A percentile compares a stretch with the other conserved stretches of the same genome.
Evolutionary conservation across 2,888 invertebrate genomes (phyloP).

Genomic region (Pteria penguin): DNA sequence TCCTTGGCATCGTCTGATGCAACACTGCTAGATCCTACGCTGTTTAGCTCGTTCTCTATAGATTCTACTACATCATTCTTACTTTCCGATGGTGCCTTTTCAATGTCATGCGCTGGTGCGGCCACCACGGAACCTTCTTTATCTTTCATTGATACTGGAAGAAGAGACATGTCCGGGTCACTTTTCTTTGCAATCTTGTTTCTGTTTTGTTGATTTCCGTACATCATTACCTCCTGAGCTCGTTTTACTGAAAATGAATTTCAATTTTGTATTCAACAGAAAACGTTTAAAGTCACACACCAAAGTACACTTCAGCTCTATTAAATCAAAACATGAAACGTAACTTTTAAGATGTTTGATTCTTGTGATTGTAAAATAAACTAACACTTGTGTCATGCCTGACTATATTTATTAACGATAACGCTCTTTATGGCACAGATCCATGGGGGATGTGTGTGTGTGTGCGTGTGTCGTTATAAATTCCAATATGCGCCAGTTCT

Average conservation of each 20-base stretch:
- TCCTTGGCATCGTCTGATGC: constrained; percentile 1
- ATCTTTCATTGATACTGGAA: constrained; percentile 8
- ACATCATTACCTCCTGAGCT: constrained; percentile 55
- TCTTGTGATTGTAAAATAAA: too few relatives aligned
- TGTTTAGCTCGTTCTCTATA: constrained; percentile 28
- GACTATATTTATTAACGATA: too few relatives aligned
- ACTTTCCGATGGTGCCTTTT: neutral
- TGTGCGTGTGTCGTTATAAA: too few relatives aligned
- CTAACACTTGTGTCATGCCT: too few relatives aligned
- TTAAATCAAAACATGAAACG: too few relatives aligned
- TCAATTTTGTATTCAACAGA: neutral
- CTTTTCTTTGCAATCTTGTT: constrained; percentile 38
- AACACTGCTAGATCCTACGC: constrained; percentile 10
- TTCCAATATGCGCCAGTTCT: too few relatives aligned
- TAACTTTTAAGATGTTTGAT: too few relatives aligned
- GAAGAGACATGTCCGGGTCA: constrained; percentile 35
- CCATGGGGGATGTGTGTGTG: too few relatives aligned
- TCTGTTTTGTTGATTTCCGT: constrained; percentile 62
- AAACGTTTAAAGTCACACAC: neutral
- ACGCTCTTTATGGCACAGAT: too few relatives aligned
- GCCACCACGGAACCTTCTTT: constrained; percentile 21
- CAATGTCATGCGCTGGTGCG: constrained; percentile 20
- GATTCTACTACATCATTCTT: neutral
- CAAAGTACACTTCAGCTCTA: too few relatives aligned
- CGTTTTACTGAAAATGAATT: constrained; percentile 53